Base-by-base conservation (phyloP, 2,797 vertebrate genomes). In the Gobionotothen gibberifrons region DNA sequence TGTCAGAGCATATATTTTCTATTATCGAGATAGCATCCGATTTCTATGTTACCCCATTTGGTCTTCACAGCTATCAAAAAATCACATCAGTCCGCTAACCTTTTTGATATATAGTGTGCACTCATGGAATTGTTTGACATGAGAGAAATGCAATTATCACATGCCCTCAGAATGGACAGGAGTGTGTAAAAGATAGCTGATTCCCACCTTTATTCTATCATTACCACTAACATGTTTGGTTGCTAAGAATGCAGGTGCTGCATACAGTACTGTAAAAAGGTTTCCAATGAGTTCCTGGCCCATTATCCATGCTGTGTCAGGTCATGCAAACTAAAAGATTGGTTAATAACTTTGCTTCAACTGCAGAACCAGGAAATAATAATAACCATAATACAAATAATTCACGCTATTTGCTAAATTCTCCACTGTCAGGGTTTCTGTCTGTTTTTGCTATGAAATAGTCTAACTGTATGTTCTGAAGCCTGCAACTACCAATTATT, bases 11-110 rank as follows among this genome's bases (percentile, higher is more conserved):
- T 95, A 95, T 94, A 95, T 94, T 96, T 96, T 96, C 96, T 95
- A 97, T 97, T 97, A 97, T 95, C 95, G 95, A 96, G 96, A 98
- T 96, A 97, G 94, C 94, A 96, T 96, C 96, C 95, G 82, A 95
- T 95, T 96, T 95, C 95, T 90, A 78, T 91, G 88, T 93, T 96
- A 95, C 94, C 94, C 95, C 96, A 96, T 97, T 97, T 97, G 96
- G 86, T 97, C 96, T 93, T 97, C 95, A 95, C 91, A 87, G 94
- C 94, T 96, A 96, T 97, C 95, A 95, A 94, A 95, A 95, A 96
- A 96, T 96, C 94, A 93, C 95, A 97, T 96, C 95, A 96, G 93
- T 93, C 94, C 93, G 93, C 95, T 95, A 96, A 96, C 95, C 95
- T 94, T 96, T 96, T 95, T 95, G 93, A 95, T 96, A 93, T 94